phyloP scores from a whole-genome alignment of 2,797 vertebrate genomes.

The Babyrousa celebensis region DNA sequence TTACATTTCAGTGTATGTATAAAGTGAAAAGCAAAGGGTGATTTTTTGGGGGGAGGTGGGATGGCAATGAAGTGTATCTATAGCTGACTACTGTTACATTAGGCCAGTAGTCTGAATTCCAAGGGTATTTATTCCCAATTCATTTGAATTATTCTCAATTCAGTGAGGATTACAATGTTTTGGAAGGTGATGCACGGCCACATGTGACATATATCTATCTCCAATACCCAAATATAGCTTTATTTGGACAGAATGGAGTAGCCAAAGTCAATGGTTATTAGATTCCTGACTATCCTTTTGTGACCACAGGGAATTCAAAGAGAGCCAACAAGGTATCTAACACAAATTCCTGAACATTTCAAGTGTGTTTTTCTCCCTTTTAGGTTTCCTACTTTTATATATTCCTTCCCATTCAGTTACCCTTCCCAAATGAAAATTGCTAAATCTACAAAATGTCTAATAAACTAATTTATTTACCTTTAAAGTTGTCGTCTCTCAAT shows the following conservation, averaged over 20 bases:
- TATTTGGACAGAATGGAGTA: constrained; percentile 74
- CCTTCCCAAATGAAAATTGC: constrained; percentile 77
- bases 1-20: neutral
- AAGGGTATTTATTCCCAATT: constrained; percentile 43
- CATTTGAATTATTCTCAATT: constrained; percentile 40
- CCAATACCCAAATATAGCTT: constrained; percentile 84
- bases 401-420: constrained; percentile 63
- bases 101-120: neutral
- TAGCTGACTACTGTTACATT: neutral
- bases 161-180: constrained; percentile 55
- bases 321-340: constrained; percentile 57
- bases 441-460: constrained; percentile 81
- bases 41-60: neutral
- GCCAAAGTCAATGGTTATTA: neutral
- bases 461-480: constrained; percentile 87
- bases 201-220: constrained; percentile 81
- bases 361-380: constrained; percentile 47
- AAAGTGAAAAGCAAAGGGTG: constrained; percentile 20
- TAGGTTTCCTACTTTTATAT: constrained; percentile 53
- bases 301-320: neutral
- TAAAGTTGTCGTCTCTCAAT: constrained; percentile 84
- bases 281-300: constrained; percentile 63
- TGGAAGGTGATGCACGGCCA: constrained; percentile 28
- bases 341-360: constrained; percentile 48
- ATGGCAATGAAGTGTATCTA: neutral